Evolutionary conservation across 2,113 vertebrate genomes (phyloP), one percentile per base, ranked within the genome.

Genomic region (Oreochromis spilurus): DNA sequence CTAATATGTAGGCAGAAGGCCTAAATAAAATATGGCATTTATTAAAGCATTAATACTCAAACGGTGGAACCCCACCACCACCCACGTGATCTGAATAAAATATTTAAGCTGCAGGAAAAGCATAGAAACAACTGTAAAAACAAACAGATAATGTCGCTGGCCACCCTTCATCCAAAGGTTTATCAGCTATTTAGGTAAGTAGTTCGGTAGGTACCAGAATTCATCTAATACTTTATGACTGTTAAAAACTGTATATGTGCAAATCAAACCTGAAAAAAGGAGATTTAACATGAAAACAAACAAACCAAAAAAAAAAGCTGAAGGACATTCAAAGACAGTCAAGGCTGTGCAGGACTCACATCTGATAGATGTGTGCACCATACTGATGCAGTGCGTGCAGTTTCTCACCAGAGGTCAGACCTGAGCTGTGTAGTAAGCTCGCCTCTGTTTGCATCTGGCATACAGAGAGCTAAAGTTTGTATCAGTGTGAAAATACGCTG

Each of bases 391-490:
- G 52, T 70, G 3, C 2, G 10, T 3, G 2, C 9, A 45, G 31
- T 1, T 75, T 6, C 3, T 36, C 94, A 89, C 50, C 31, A 94
- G 92, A 88, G 90, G 92, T 80, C 93, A 83, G 70, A 67, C 19
- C 29, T 26, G 83, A 90, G 84, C 86, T 10, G 67, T 19, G 7
- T n/a, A 12, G 17, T 45, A 29, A 79, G 53, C n/a, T 6, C 19
- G 4, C 17, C 48, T 50, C 48, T 52, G 19, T 53, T n/a, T 9
- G 19, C 52, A 53, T 67, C 34, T 34, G 14, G 16, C 58, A 4
- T 62, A 36, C 16, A 19, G 57, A 65, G 5, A 19, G 17, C 31
- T 38, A 34, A 60, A 9, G 21, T 79, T 43, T 26, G 9, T 26
- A n/a, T 81, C 38, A 13, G 21, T 4, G 24, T 60, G 38, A 55